Conservation (phyloP, 2,113 vertebrate species). For the Circaetus gallicus region DNA sequence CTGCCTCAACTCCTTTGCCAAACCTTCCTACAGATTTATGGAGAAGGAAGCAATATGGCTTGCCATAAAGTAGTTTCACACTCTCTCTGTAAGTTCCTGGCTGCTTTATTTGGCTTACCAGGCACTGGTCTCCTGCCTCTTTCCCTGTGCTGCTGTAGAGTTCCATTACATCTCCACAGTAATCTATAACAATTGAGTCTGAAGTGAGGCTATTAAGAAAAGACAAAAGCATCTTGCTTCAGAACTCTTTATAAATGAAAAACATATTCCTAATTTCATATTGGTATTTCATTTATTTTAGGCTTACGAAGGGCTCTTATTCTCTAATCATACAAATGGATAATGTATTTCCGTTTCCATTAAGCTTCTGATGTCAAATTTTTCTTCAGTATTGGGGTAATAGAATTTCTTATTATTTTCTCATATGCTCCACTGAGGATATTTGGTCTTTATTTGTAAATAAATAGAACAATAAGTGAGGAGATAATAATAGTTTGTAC, state of each 20-base stretch:
- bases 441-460: conserved; percentile 2
- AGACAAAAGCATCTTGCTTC: conserved; percentile 40
- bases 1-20: not conserved
- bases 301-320: not conserved
- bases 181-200: conserved; percentile 40
- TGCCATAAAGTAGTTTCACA: not conserved
- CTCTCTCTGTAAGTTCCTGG: not conserved
- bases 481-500: not conserved
- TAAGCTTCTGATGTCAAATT: conserved; percentile 3
- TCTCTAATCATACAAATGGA: conserved; percentile 20
- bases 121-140: not conserved
- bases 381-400: not conserved
- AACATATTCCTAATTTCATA: conserved; percentile 46
- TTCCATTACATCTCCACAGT: not conserved
- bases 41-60: not conserved
- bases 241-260: conserved; percentile 47
- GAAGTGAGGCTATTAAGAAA: conserved; percentile 36
- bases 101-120: not conserved
- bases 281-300: conserved; percentile 11
- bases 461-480: not conserved
- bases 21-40: not conserved
- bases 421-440: not conserved
- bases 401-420: not conserved
- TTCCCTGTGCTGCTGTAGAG: not conserved
- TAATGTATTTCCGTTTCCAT: not conserved